Evolutionary conservation across 2,797 vertebrate species (phyloP).

Genomic region (Decapterus maruadsi): DNA sequence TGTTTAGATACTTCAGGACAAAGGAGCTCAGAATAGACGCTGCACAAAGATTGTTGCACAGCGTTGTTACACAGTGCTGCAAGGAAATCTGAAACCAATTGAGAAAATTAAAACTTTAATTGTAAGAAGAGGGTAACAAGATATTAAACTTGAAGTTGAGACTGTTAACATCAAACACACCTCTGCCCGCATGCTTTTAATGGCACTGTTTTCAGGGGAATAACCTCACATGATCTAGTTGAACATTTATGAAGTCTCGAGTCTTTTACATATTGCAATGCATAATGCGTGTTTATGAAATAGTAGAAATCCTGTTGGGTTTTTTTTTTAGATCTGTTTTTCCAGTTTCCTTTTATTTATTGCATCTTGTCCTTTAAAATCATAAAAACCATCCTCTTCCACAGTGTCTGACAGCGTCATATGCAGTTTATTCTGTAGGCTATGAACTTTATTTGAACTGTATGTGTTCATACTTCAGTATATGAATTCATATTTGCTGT

Average conservation of each 20-base stretch:
- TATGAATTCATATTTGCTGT: too few relatives aligned
- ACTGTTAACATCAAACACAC: not conserved
- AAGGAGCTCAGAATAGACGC: constrained; percentile 13
- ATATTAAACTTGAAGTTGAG: too few relatives aligned
- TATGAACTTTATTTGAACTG: too few relatives aligned
- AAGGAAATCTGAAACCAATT: too few relatives aligned
- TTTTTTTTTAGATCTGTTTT: too few relatives aligned
- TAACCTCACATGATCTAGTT: not conserved
- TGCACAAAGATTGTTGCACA: not conserved
- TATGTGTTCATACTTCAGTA: too few relatives aligned
- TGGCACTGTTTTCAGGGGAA: not conserved
- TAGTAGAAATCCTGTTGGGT: not conserved
- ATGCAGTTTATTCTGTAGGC: too few relatives aligned
- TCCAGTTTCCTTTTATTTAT: too few relatives aligned
- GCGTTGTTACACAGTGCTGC: not conserved
- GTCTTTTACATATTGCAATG: not conserved
- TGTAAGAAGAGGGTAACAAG: not conserved
- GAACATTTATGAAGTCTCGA: not conserved
- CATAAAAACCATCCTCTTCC: too few relatives aligned
- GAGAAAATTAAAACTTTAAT: too few relatives aligned
- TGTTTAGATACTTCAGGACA: constrained; percentile 36
- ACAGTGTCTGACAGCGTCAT: too few relatives aligned
- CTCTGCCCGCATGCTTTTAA: not conserved
- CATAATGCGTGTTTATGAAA: not conserved
- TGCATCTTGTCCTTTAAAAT: too few relatives aligned